Evolutionary conservation across 2,113 vertebrate genomes (phyloP).

Genomic region (Symphodus melops): DNA sequence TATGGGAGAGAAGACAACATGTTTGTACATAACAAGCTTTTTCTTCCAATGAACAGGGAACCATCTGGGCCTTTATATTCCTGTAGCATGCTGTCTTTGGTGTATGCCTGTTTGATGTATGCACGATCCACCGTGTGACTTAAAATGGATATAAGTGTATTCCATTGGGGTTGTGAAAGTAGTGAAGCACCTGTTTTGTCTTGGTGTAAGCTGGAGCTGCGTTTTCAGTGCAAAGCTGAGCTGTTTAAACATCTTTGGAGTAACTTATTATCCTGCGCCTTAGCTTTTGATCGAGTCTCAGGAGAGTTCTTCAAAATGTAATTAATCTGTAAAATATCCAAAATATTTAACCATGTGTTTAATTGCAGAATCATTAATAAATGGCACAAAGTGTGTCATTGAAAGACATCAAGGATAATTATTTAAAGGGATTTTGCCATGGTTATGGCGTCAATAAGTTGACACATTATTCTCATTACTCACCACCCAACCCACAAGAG

Average conservation of each 20-base stretch:
- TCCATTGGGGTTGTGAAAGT: background rate
- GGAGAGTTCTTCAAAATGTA: background rate
- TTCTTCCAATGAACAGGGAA: background rate
- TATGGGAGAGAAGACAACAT: background rate
- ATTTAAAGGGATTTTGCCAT: too few relatives aligned
- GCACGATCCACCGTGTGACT: background rate
- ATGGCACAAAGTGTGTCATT: too few relatives aligned
- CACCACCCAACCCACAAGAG: too few relatives aligned
- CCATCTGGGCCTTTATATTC: conserved; percentile 15
- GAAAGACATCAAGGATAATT: too few relatives aligned
- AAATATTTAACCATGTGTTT: too few relatives aligned
- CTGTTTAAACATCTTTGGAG: background rate
- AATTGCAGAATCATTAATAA: too few relatives aligned
- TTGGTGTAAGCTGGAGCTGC: background rate
- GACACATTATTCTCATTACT: too few relatives aligned
- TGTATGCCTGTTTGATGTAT: conserved; percentile 2
- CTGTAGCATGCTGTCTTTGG: background rate
- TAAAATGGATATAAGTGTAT: background rate
- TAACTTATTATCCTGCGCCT: background rate
- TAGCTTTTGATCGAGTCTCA: background rate
- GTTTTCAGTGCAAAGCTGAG: background rate
- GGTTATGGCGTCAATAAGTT: too few relatives aligned
- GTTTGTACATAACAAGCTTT: conserved; percentile 7
- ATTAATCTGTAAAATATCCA: background rate
- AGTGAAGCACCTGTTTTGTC: background rate